Base-by-base conservation (phyloP, 2,113 vertebrate genomes). In the Epinephelus lanceolatus region DNA sequence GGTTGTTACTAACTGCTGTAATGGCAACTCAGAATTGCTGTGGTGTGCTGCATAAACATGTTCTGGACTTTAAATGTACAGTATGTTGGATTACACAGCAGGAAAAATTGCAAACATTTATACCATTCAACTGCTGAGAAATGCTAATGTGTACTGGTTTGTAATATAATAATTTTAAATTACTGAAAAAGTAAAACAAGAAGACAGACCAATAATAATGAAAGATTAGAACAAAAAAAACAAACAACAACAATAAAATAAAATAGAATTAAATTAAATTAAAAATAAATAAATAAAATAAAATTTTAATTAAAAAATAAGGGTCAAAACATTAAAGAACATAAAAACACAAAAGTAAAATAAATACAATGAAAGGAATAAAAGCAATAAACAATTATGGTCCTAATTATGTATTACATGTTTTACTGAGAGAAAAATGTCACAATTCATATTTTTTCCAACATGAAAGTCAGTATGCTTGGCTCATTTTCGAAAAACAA, bases 1-100 rank as follows among this genome's bases (percentile, higher is more conserved):
- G 53, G 70, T 79, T 0, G 9, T 81, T 68, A 61, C 79, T 18
- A 11, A 55, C 71, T 40, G 59, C 68, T 83, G 60, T 55, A 33
- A 51, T 65, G 79, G 81, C 33, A 51, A 17, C 15, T 51, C 25
- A 63, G 47, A 65, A 51, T 66, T 79, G 67, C 17, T 55, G 51
- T 76, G 73, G 52, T 65, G 62, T 4, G 33, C 55, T 37, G 49
- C 68, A 69, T 30, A 30, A 33, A 67, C 45, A 67, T 21, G 70
- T 47, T 55, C 30, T 15, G 18, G 33, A 51, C 37, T 61, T 13
- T 42, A 11, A 80, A 55, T 69, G 67, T 25, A 47, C 7, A 23
- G n/a, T 55, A 2, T 47, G 55, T 25, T 42, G 30, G 70, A 27
- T 79, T 60, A 52, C 23, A 61, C 1, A 33, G 49, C 45, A 25